A percentile compares a stretch with the other conserved stretches of the same genome.
Conservation (phyloP, 2,888 invertebrate genomes). For the Lycophotia porphyrea region DNA sequence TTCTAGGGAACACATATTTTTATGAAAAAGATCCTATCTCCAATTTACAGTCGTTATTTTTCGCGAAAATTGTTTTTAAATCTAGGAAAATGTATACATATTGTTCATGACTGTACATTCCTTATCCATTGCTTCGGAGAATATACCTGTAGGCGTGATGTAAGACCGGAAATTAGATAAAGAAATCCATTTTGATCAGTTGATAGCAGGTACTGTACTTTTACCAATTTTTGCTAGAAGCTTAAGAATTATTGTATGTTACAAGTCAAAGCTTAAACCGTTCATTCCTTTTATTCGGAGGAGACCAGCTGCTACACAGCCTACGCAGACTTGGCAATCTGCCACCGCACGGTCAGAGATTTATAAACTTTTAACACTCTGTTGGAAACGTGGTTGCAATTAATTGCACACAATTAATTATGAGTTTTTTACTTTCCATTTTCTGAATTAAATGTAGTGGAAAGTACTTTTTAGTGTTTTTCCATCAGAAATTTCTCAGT, state of each 20-base stretch:
- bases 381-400: constrained; percentile 13
- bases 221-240: neutral
- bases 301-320: constrained; percentile 30
- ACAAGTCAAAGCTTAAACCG: constrained; percentile 3
- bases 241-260: neutral
- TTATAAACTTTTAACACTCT: constrained; percentile 50
- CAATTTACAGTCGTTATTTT: too few relatives aligned
- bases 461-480: too few relatives aligned
- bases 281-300: constrained; percentile 12
- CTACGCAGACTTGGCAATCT: constrained; percentile 36
- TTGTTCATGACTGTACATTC: too few relatives aligned
- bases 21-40: too few relatives aligned
- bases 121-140: too few relatives aligned
- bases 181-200: neutral
- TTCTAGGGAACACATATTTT: too few relatives aligned
- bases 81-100: too few relatives aligned
- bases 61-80: too few relatives aligned
- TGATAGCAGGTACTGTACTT: neutral
- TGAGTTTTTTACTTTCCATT: neutral
- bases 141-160: too few relatives aligned
- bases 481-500: too few relatives aligned
- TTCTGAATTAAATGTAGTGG: neutral
- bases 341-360: constrained; percentile 33
- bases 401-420: constrained; percentile 25
- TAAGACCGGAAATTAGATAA: too few relatives aligned